Evolutionary conservation across 2,888 invertebrate genomes (phyloP).

Genomic region (Gibbula magus): DNA sequence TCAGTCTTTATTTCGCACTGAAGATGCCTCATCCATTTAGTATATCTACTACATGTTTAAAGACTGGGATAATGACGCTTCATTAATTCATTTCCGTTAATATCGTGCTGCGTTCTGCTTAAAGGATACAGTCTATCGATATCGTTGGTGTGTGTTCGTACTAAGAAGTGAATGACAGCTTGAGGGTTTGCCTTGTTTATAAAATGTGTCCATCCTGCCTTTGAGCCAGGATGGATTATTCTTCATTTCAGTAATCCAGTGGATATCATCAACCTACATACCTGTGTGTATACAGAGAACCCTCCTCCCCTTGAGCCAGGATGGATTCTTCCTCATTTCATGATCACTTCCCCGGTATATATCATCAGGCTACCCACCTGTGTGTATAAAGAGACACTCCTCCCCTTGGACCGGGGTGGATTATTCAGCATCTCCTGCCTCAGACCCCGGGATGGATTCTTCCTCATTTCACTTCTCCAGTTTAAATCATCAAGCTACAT

Average conservation of each 20-base stretch:
- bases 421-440: slow-evolving; percentile 56
- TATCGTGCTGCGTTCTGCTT: too few relatives aligned
- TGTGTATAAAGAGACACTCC: slow-evolving; percentile 61
- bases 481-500: too few relatives aligned
- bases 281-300: slow-evolving; percentile 46
- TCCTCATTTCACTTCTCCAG: slow-evolving; percentile 56
- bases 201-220: not conserved
- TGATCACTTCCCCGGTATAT: slow-evolving; percentile 33
- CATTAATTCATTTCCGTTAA: too few relatives aligned
- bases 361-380: slow-evolving; percentile 49
- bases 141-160: too few relatives aligned
- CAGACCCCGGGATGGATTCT: slow-evolving; percentile 58
- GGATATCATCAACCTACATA: not conserved
- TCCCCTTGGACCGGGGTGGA: slow-evolving; percentile 59
- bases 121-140: too few relatives aligned
- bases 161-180: too few relatives aligned
- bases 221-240: not conserved
- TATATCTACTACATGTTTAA: too few relatives aligned
- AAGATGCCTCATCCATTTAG: too few relatives aligned
- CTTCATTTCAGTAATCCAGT: too few relatives aligned
- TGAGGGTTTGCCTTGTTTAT: too few relatives aligned
- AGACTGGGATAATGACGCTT: too few relatives aligned
- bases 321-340: slow-evolving; percentile 20
- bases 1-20: too few relatives aligned
- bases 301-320: slow-evolving; percentile 54